Percentiles rank a stretch among this genome's conserved stretches.
These are phyloP conservation scores for Chymomyza procnemis DNA, from an alignment of 2,888 invertebrate genomes.

Conservation along the genomic window DNA sequence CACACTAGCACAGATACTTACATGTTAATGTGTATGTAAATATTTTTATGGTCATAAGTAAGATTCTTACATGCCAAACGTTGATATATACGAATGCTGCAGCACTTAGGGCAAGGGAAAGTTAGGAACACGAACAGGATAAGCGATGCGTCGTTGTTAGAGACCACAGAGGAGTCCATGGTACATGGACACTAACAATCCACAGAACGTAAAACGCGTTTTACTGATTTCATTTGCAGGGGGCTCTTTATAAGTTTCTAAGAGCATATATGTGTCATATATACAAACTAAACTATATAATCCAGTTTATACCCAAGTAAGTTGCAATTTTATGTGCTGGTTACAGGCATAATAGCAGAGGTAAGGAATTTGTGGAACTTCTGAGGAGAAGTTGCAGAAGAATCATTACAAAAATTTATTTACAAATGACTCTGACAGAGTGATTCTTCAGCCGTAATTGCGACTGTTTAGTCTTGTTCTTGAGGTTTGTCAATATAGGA, in stretches of 20 bases:
- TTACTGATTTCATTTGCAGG: constrained; percentile 68
- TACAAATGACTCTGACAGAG: too few species aligned
- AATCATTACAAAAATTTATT: too few species aligned
- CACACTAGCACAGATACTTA: constrained; percentile 22
- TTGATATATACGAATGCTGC: constrained; percentile 28
- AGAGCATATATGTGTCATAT: neutral
- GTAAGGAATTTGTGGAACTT: too few species aligned
- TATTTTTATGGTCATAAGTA: constrained; percentile 74
- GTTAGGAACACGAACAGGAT: constrained; percentile 6
- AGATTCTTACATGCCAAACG: constrained; percentile 55
- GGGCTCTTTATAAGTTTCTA: constrained; percentile 13
- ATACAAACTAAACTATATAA: neutral
- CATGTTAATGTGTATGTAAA: constrained; percentile 52
- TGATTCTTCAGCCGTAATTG: too few species aligned
- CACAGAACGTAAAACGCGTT: constrained; percentile 51
- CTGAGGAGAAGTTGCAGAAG: too few species aligned
- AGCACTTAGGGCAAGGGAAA: neutral
- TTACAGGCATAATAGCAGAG: too few species aligned
- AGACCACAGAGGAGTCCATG: neutral
- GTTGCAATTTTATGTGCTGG: too few species aligned
- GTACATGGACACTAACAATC: neutral
- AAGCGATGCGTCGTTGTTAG: neutral
- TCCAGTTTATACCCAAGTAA: neutral
- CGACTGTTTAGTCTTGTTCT: too few species aligned
- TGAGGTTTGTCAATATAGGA: too few species aligned